Evolutionary conservation across 1,140 invertebrate genomes (phyloP).

Genomic region (Apis cerana): DNA sequence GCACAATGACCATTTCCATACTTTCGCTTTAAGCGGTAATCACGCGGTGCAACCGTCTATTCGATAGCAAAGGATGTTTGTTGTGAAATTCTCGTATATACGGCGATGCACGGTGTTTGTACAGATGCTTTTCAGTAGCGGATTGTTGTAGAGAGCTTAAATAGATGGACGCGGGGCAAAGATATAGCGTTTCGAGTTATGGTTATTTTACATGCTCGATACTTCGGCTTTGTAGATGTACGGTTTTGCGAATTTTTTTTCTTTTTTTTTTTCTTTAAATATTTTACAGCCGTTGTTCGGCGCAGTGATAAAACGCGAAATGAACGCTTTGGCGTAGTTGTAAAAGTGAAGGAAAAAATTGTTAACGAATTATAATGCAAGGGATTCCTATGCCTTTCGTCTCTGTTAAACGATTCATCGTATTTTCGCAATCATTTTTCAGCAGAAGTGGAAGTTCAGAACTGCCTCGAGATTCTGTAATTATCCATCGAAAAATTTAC

Average conservation of each 20-base stretch:
- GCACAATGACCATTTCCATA: background rate
- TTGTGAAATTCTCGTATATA: background rate
- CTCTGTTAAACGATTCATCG: background rate
- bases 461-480: background rate
- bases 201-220: background rate
- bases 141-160: slow-evolving; percentile 10
- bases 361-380: background rate
- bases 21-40: background rate
- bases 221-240: no score
- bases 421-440: background rate
- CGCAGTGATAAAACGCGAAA: background rate
- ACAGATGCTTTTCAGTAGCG: slow-evolving; percentile 31
- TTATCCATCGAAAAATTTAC: background rate
- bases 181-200: background rate
- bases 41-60: background rate
- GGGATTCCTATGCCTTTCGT: background rate
- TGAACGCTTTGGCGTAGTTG: background rate
- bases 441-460: background rate
- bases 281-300: background rate
- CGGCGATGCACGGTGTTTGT: slow-evolving; percentile 25
- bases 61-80: background rate
- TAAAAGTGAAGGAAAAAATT: background rate
- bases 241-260: no score
- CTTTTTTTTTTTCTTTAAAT: no score
- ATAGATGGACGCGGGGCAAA: background rate